A percentile compares a stretch with the other conserved stretches of the same genome.
Evolutionary conservation across 2,113 vertebrate species (phyloP).

Genomic region (Trichechus manatus): DNA sequence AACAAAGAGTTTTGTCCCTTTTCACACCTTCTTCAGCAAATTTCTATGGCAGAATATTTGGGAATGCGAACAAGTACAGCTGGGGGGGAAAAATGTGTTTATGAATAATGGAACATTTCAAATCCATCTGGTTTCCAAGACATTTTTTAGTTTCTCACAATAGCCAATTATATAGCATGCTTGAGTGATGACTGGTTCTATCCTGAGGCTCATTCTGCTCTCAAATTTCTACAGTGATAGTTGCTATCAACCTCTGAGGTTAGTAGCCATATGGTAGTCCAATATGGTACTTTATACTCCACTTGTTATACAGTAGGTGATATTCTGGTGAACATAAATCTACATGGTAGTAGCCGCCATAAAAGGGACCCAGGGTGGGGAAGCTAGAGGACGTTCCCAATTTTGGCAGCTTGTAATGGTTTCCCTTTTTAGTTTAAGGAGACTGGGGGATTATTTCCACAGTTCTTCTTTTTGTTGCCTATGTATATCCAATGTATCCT

Average conservation of each 20-base stretch:
- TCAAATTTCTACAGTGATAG: conserved; percentile 91
- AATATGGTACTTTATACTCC: conserved; percentile 90
- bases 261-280: conserved; percentile 92
- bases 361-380: conserved; percentile 48
- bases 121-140: conserved; percentile 92
- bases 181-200: conserved; percentile 92
- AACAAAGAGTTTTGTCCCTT: conserved; percentile 80
- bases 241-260: conserved; percentile 92
- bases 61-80: conserved; percentile 88
- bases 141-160: conserved; percentile 90
- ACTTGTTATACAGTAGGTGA: conserved; percentile 88
- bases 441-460: conserved; percentile 78
- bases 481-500: conserved; percentile 75
- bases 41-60: conserved; percentile 87
- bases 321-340: conserved; percentile 88
- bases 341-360: conserved; percentile 85
- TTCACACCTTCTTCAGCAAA: conserved; percentile 82
- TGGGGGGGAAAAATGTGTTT: conserved; percentile 87
- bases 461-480: conserved; percentile 76
- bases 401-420: conserved; percentile 77
- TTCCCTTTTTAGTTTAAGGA: conserved; percentile 85
- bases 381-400: conserved; percentile 75
- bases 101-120: conserved; percentile 95
- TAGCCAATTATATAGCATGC: conserved; percentile 93
- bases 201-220: conserved; percentile 91